phyloP scores from a whole-genome alignment of 30 jellyfish, hydroid and myxozoan species.

The Hydractinia echinata region DNA sequence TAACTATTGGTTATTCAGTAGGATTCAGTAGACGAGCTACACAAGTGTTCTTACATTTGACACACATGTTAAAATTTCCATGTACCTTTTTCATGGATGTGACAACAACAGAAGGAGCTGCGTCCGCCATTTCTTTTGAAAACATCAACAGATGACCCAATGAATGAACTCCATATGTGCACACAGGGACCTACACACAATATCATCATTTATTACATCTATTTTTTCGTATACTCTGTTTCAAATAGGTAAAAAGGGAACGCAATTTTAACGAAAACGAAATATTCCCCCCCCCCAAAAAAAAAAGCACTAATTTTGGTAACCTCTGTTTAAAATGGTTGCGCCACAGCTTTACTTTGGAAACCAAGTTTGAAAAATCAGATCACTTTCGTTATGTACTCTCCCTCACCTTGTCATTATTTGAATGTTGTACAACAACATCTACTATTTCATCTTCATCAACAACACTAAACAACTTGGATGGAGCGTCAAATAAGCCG shows the following conservation, averaged over 20 bases:
- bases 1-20: too few relatives aligned
- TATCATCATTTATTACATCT: too few relatives aligned
- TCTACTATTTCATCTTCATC: constrained; percentile 47
- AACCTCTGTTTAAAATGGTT: too few relatives aligned
- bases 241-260: too few relatives aligned
- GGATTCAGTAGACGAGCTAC: too few relatives aligned
- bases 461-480: constrained; percentile 32
- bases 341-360: too few relatives aligned
- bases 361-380: too few relatives aligned
- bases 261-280: too few relatives aligned
- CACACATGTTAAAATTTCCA: not conserved
- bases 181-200: constrained; percentile 65
- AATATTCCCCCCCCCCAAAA: too few relatives aligned
- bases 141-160: constrained; percentile 66
- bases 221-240: too few relatives aligned
- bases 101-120: constrained; percentile 21
- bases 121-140: constrained; percentile 44
- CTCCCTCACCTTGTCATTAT: constrained; percentile 70
- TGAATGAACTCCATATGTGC: constrained; percentile 70
- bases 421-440: constrained; percentile 55
- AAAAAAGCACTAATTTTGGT: too few relatives aligned
- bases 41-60: too few relatives aligned
- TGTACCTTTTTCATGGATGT: constrained; percentile 61
- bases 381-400: not conserved
- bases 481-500: constrained; percentile 76